Percentiles rank a stretch among this genome's conserved stretches.
phyloP scores from a whole-genome alignment of 2,113 vertebrate species.

The Garra rufa region DNA sequence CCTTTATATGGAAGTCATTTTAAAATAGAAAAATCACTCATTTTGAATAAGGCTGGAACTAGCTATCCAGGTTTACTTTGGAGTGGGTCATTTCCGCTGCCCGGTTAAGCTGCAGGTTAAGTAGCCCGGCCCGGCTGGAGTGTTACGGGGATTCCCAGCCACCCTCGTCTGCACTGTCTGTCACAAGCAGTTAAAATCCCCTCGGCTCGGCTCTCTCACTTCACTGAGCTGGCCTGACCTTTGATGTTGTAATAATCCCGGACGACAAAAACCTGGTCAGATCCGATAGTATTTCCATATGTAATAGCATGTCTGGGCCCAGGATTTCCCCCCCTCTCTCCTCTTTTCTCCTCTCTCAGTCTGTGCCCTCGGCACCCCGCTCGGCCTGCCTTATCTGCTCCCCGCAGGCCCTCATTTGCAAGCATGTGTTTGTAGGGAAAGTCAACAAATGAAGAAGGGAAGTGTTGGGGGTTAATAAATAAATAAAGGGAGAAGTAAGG shows the following conservation, averaged over 20 bases:
- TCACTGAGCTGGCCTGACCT: slow-evolving; percentile 56
- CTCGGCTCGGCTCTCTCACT: slow-evolving; percentile 47
- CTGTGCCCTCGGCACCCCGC: slow-evolving; percentile 47
- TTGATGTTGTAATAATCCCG: slow-evolving; percentile 64
- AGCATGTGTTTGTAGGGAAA: slow-evolving; percentile 53
- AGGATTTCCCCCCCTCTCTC: slow-evolving; percentile 51
- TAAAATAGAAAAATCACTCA: not conserved
- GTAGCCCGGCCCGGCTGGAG: not conserved
- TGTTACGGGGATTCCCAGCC: slow-evolving; percentile 52
- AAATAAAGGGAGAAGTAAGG: slow-evolving; percentile 57
- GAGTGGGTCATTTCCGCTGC: not conserved
- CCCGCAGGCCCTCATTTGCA: slow-evolving; percentile 64
- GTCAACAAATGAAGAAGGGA: slow-evolving; percentile 57
- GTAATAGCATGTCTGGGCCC: slow-evolving; percentile 61
- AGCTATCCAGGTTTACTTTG: not conserved
- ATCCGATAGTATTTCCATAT: slow-evolving; percentile 64
- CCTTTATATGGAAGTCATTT: not conserved
- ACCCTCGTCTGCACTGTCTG: slow-evolving; percentile 33
- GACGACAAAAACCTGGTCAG: slow-evolving; percentile 62
- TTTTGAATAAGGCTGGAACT: not conserved
- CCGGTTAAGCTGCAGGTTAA: slow-evolving; percentile 30
- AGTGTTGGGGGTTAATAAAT: slow-evolving; percentile 56
- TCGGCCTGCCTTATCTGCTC: slow-evolving; percentile 55
- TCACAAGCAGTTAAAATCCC: slow-evolving; percentile 47
- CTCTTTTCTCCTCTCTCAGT: slow-evolving; percentile 50